Evolutionary conservation across 2,888 invertebrate species (phyloP).

Genomic region (Xylocampa areola): DNA sequence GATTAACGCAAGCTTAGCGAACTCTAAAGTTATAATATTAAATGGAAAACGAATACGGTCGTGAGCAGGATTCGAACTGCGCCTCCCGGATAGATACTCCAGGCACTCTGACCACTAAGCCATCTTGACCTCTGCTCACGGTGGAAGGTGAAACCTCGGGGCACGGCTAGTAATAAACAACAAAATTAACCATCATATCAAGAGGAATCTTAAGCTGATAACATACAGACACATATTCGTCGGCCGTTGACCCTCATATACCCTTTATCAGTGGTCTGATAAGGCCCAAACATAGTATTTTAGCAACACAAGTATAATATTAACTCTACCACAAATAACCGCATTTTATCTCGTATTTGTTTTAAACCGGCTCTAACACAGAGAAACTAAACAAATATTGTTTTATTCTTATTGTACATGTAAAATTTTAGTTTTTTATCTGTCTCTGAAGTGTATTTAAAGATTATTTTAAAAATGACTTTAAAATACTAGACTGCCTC

Average conservation of each 20-base stretch:
- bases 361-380: slow-evolving; percentile 5
- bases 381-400: slow-evolving; percentile 26
- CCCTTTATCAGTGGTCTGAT: slow-evolving; percentile 32
- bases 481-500: too few relatives aligned
- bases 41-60: too few relatives aligned
- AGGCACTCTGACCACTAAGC: too few relatives aligned
- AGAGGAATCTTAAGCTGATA: neutral
- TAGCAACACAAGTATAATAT: slow-evolving; percentile 28
- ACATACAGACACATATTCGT: slow-evolving; percentile 1
- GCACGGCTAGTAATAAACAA: too few relatives aligned
- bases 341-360: slow-evolving; percentile 43
- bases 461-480: neutral
- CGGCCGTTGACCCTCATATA: slow-evolving; percentile 23
- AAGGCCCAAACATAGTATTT: slow-evolving; percentile 30
- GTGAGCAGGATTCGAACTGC: too few relatives aligned
- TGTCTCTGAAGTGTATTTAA: neutral
- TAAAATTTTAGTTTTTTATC: slow-evolving; percentile 18
- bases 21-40: too few relatives aligned
- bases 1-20: too few relatives aligned
- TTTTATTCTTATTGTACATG: slow-evolving; percentile 16
- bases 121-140: too few relatives aligned
- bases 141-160: too few relatives aligned
- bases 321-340: slow-evolving; percentile 27
- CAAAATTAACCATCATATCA: neutral
- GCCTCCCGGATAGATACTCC: too few relatives aligned